These are phyloP conservation scores for Montipora foliosa DNA, from an alignment of 64 coral and sea anemone species.

Conservation along the genomic window DNA sequence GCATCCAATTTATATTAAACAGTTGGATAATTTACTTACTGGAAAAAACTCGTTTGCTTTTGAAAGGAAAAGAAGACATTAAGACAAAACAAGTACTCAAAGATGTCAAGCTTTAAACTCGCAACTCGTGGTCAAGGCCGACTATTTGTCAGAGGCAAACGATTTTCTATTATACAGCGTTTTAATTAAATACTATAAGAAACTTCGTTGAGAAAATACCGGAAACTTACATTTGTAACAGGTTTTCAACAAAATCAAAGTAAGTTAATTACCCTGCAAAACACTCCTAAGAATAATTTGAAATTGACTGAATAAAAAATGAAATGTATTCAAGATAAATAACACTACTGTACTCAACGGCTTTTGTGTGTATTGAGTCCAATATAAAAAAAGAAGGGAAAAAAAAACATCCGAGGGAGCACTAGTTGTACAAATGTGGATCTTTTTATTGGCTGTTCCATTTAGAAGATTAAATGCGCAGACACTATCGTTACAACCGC, in stretches of 20 bases:
- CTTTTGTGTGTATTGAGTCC: background rate
- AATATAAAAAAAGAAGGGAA: background rate
- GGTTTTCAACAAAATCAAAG: background rate
- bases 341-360: background rate
- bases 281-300: background rate
- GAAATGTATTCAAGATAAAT: background rate
- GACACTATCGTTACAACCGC: background rate
- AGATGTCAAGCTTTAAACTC: background rate
- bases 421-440: too few species aligned
- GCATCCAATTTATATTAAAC: background rate
- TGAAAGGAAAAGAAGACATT: background rate
- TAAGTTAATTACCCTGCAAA: background rate
- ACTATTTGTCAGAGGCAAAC: slow-evolving; percentile 5
- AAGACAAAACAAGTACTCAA: background rate
- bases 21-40: background rate
- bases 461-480: background rate
- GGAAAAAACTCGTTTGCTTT: background rate
- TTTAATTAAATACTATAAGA: background rate
- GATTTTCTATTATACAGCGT: background rate
- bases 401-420: background rate
- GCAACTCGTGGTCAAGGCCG: background rate
- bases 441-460: background rate
- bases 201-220: background rate
- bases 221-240: background rate
- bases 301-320: background rate